These are phyloP conservation scores for Catharus minimus DNA, from an alignment of 2,113 vertebrate species.

Conservation along the genomic window DNA sequence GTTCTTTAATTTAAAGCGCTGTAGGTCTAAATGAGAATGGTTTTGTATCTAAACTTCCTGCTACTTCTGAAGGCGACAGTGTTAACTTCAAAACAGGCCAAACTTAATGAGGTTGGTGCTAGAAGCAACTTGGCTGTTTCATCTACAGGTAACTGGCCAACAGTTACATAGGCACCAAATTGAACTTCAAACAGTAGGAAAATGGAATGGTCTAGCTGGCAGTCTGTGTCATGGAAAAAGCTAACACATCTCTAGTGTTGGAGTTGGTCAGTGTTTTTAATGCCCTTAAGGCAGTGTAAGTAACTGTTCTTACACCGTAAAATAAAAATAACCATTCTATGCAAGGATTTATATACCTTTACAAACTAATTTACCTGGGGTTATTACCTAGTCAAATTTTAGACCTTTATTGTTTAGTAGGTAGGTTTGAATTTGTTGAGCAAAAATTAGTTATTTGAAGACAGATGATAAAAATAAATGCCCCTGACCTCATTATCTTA, in stretches of 20 bases:
- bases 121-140: neutral
- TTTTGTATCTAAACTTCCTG: slow-evolving; percentile 69
- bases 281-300: neutral
- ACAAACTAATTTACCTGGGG: neutral
- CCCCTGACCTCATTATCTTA: neutral
- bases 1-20: slow-evolving; percentile 1
- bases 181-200: slow-evolving; percentile 30
- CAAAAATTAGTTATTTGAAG: neutral
- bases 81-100: slow-evolving; percentile 72
- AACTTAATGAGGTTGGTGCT: slow-evolving; percentile 62
- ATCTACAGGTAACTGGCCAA: slow-evolving; percentile 16
- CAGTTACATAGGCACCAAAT: slow-evolving; percentile 9
- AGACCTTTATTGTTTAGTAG: neutral
- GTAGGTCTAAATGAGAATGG: slow-evolving; percentile 28
- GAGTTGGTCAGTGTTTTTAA: neutral
- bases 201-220: neutral
- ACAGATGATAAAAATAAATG: neutral
- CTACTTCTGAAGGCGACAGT: slow-evolving; percentile 62
- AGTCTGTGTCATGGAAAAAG: neutral
- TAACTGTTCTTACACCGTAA: neutral
- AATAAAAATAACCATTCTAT: neutral
- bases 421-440: neutral
- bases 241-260: neutral
- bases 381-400: neutral
- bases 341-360: neutral